Percentiles rank a stretch among this genome's conserved stretches.
Evolutionary conservation across 2,888 invertebrate species (phyloP).

Genomic region (Abscondita cerata): DNA sequence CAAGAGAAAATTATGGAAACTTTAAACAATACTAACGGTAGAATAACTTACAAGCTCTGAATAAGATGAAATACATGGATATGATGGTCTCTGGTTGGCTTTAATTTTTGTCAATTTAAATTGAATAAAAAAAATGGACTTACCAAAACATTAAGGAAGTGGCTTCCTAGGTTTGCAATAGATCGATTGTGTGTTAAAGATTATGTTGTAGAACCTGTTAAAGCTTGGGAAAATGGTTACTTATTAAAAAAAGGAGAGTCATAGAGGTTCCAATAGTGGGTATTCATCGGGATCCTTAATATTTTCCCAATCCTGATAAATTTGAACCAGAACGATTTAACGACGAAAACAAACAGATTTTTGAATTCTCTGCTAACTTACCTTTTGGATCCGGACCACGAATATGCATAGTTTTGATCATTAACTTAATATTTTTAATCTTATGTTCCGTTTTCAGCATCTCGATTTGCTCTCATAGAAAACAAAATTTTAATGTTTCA

Average conservation of each 20-base stretch:
- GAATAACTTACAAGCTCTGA: slow-evolving; percentile 26
- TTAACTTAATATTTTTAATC: too few relatives aligned
- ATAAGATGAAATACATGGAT: not conserved
- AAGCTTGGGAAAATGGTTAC: slow-evolving; percentile 49
- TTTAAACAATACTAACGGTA: slow-evolving; percentile 31
- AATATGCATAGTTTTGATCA: slow-evolving; percentile 52
- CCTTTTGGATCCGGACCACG: slow-evolving; percentile 63
- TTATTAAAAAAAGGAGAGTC: slow-evolving; percentile 59
- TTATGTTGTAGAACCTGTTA: slow-evolving; percentile 62
- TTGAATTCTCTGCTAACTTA: slow-evolving; percentile 61
- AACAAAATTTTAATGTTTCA: slow-evolving; percentile 55
- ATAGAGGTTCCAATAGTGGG: slow-evolving; percentile 61
- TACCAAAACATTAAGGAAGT: slow-evolving; percentile 65
- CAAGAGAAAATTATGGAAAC: slow-evolving; percentile 62
- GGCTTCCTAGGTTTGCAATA: slow-evolving; percentile 64
- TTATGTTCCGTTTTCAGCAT: slow-evolving; percentile 45
- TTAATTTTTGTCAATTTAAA: not conserved
- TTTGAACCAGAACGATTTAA: slow-evolving; percentile 65
- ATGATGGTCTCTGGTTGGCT: slow-evolving; percentile 4
- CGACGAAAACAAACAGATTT: slow-evolving; percentile 61
- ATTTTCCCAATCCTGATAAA: slow-evolving; percentile 63
- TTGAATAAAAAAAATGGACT: too few relatives aligned
- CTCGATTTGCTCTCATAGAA: slow-evolving; percentile 54
- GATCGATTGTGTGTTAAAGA: slow-evolving; percentile 64
- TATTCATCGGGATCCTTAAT: slow-evolving; percentile 64